Evolutionary conservation across 2,888 invertebrate genomes (phyloP), one percentile per base, ranked within the genome.

Genomic region (Gisinianus flammeolus): DNA sequence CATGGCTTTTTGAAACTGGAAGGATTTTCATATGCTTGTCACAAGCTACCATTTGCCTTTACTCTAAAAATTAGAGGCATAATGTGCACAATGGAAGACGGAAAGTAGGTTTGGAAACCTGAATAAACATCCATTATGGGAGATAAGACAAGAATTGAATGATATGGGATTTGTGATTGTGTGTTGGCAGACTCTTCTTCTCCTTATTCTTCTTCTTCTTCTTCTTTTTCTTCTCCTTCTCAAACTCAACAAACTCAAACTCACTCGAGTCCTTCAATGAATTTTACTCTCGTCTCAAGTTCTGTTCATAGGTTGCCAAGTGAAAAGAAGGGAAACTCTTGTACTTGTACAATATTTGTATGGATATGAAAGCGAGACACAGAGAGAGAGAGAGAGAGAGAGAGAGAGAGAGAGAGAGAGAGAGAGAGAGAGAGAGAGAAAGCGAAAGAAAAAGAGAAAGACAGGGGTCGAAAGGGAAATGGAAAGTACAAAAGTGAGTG

Each of bases 141-240:
- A 62, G 28, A 62, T 26, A 26, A 22, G 56, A 58, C 22, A 24
- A 24, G 26, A 62, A 62, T 62, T 62, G 62, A 62, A 16, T 26
- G 26, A 62, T 62, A 62, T 62, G 62, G 62, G 62, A 62, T 62
- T 62, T 62, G 28, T 62, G 62, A 62, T 62, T 5, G 62, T 62
- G 26, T 62, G 62, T 62, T 62, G 62, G 24, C 44, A 44, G 62
- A 62, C 26, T 62, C 62, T 28, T 26, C 2, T 26, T 62, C 56
- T 58, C 56, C 44, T 44, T 44, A 10, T 58, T 58, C 56, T 58
- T 58, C 56, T 58, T 58, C 24, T 58, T 58, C n/a, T 58, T 58
- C n/a, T n/a, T 56, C 56, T 56, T n/a, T n/a, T 56, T 56, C 56
- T 35, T 35, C 35, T 35, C 35, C 35, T 56, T 56, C 56, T 56